Conservation (phyloP, 1,140 invertebrate genomes). For the Drosophila cardini region DNA sequence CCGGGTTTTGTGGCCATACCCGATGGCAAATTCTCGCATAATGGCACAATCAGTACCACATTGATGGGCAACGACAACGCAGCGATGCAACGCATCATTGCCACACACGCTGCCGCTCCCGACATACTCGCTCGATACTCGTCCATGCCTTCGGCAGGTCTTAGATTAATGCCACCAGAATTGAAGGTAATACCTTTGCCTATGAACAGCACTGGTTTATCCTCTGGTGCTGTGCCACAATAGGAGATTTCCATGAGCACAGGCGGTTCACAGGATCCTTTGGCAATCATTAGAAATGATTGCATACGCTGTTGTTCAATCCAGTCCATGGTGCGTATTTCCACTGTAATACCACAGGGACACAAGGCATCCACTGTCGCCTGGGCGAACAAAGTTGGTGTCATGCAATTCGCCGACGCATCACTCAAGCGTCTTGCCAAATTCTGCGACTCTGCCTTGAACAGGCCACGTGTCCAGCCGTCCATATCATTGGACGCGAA, state of each 20-base stretch:
- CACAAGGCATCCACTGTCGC: slow-evolving; percentile 85
- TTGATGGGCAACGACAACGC: slow-evolving; percentile 75
- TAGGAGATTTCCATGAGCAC: slow-evolving; percentile 91
- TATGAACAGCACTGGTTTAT: slow-evolving; percentile 87
- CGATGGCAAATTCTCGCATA: slow-evolving; percentile 95
- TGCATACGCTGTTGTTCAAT: slow-evolving; percentile 89
- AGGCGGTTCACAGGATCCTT: slow-evolving; percentile 89
- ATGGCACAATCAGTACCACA: slow-evolving; percentile 77
- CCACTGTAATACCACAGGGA: slow-evolving; percentile 87
- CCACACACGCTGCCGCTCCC: slow-evolving; percentile 69
- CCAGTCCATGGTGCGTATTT: slow-evolving; percentile 89
- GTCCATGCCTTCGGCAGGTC: slow-evolving; percentile 90
- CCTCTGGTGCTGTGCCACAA: slow-evolving; percentile 83
- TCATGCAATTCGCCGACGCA: slow-evolving; percentile 93
- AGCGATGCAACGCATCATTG: slow-evolving; percentile 67
- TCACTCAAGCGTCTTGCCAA: slow-evolving; percentile 91
- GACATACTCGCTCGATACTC: slow-evolving; percentile 95
- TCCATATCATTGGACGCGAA: slow-evolving; percentile 82
- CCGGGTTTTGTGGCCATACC: slow-evolving; percentile 94
- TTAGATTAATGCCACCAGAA: slow-evolving; percentile 91
- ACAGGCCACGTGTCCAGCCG: slow-evolving; percentile 89
- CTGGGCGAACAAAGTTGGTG: slow-evolving; percentile 92
- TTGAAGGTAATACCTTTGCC: slow-evolving; percentile 96
- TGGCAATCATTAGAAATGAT: slow-evolving; percentile 91
- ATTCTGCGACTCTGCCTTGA: slow-evolving; percentile 93